Evolutionary conservation across 2,113 vertebrate species (phyloP), one percentile per base, ranked within the genome.

Genomic region (Sprattus sprattus): DNA sequence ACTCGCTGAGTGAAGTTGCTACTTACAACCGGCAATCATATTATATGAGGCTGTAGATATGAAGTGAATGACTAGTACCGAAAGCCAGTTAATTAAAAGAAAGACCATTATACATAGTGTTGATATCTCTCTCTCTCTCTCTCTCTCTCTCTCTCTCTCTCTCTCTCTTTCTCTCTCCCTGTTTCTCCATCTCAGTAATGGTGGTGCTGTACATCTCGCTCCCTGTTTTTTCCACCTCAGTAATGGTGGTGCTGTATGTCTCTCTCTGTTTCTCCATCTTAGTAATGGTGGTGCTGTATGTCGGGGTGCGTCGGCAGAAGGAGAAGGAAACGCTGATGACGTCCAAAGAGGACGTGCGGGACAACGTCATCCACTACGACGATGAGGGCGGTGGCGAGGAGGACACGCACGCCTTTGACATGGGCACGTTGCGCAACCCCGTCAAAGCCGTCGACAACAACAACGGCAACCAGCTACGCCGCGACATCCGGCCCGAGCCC

Each of bases 361-460:
- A 99, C 90, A 99, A 99, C 1, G 97, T 99, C 57, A 99, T 99
- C 92, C 97, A 99, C 91, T 99, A 99, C 0, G 98, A 99, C 83
- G 98, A 99, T 28, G 98, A 99, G 91, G 98, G 98, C 49, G 98
- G 98, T 0, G 98, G 98, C 0, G 98, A 99, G 87, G 98, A 99
- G 88, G 98, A 99, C 93, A 99, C 98, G 2, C 98, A 99, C 82
- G 98, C 98, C 15, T 99, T 99, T 0, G 98, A 99, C 93, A 99
- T 99, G 50, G 97, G 98, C 25, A 98, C 98, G 2, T 96, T 99
- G 82, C 96, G 98, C 86, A 99, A 99, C 88, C 97, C 98, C 45
- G 71, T 78, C 71, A 99, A 99, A 92, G 97, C 92, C 13, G 95
- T 97, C n/a, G 97, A 99, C 87, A 97, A 99, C 25, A 97, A 99